Evolutionary conservation across 2,113 vertebrate genomes (phyloP), one percentile per base, ranked within the genome.

Genomic region (Blennius ocellaris): DNA sequence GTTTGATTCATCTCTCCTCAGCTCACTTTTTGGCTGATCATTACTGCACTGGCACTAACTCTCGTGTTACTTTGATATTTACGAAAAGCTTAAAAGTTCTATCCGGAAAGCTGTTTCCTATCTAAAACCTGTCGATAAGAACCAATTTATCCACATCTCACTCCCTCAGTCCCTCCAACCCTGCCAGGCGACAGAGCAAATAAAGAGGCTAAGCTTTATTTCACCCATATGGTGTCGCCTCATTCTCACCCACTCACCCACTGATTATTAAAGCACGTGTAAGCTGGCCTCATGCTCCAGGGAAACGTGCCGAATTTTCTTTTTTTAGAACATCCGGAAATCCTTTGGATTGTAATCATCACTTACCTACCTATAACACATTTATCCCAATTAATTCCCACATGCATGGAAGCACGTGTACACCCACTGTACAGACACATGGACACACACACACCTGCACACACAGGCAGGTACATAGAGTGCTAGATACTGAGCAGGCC

Each of bases 191-290:
- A 45, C 21, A 30, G 66, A 73, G 47, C 7, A 59, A 70, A 8
- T 58, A 80, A 52, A 70, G 69, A 66, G 59, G 44, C 61, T 73
- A 69, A 87, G 82, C 86, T 88, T 89, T 78, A 77, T 69, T 82
- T 84, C 54, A 47, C 69, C 91, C 89, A 73, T 87, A 89, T 89
- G 88, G 60, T 84, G 72, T 77, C 44, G 16, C 45, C 74, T 41
- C 80, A 52, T 76, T 75, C 48, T 50, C 48, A 48, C 64, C 59
- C 52, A 10, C 67, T 70, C 44, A 59, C 56, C 47, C 5, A 1
- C 63, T 68, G 81, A 90, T 87, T 86, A 87, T 51, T 67, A 72
- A 48, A 61, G 68, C 83, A 80, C 76, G 73, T 79, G 84, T 65
- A 40, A 65, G 76, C 63, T 62, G 15, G 30, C 54, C 81, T 15